Evolutionary conservation across 1,140 invertebrate species (phyloP).

Genomic region (Drosophila kurseongensis): DNA sequence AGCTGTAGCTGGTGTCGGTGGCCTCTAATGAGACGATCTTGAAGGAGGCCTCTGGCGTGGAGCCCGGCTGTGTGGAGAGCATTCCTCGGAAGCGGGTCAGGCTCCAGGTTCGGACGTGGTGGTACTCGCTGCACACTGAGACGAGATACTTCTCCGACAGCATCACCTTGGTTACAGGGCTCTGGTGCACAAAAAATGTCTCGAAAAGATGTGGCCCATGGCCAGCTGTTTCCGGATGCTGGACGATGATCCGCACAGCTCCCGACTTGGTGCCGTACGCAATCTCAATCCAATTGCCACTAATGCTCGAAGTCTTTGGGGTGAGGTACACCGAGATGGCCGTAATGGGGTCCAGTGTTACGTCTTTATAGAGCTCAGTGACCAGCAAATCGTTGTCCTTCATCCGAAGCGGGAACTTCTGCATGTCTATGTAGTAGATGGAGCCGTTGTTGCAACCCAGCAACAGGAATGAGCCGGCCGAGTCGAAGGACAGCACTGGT

Average conservation of each 20-base stretch:
- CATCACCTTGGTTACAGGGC: constrained; percentile 97
- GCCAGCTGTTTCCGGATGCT: constrained; percentile 99
- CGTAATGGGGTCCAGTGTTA: constrained; percentile 97
- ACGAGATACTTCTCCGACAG: constrained; percentile 98
- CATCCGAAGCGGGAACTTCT: constrained; percentile 99
- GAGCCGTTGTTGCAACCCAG: constrained; percentile 98
- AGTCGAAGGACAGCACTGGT: constrained; percentile 97
- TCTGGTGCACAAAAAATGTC: constrained; percentile 98
- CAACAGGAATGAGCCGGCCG: constrained; percentile 97
- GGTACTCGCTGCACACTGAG: constrained; percentile 98
- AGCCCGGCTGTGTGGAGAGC: constrained; percentile 99
- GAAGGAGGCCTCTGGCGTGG: constrained; percentile 97
- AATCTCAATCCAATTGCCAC: constrained; percentile 99
- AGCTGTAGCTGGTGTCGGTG: constrained; percentile 91
- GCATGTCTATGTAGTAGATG: constrained; percentile 99
- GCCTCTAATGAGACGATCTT: constrained; percentile 89
- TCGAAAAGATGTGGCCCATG: constrained; percentile 99
- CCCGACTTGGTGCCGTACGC: constrained; percentile 98
- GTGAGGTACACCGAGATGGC: constrained; percentile 99
- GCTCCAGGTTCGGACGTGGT: constrained; percentile 98
- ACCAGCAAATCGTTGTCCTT: constrained; percentile 99
- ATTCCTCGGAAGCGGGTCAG: constrained; percentile 97
- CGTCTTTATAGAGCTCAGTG: constrained; percentile 98
- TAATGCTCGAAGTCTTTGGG: constrained; percentile 96
- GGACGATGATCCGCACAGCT: constrained; percentile 97